Base-by-base conservation (phyloP, 2,888 invertebrate genomes). In the Plusia festucae region DNA sequence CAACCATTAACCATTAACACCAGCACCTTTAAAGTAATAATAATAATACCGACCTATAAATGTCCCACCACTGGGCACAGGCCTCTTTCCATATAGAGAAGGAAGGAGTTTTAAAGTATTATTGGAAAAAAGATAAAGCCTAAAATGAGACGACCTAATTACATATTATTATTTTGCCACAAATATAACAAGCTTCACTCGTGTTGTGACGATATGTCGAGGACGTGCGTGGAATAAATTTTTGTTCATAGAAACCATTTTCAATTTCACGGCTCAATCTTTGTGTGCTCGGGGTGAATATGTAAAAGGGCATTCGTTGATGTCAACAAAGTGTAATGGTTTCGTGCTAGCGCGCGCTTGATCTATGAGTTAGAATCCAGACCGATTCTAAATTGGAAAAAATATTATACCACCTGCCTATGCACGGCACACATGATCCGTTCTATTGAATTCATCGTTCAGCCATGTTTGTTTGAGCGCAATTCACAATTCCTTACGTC, bases 241-340 rank as follows among this genome's bases (percentile, higher is more conserved):
- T 92, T 93, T 92, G 93, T 91, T 91, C 91, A 93, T 93, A 91
- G 93, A 91, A 93, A 93, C 91, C 91, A 93, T 93, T 94, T 94
- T 93, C 94, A 94, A 94, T 94, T 94, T 93, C 91, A 94, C 91
- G 91, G 92, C 93, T 94, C 94, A 94, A 94, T 94, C 93, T 93
- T 93, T 94, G 92, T 93, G 89, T 92, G 93, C 90, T 91, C 91
- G 92, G 92, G 91, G 92, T 92, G 93, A 93, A 94, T 94, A 93
- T 93, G 91, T 93, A 93, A 93, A 93, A 91, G 90, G 92, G 91
- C 92, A 93, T 92, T 92, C 91, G 91, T 93, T 92, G 93, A 89
- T 93, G 93, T 93, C 93, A 94, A 94, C 91, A 93, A 90, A 93
- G 91, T 93, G 92, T 93, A 93, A 93, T 93, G 92, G 93, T 93